phyloP scores from a whole-genome alignment of 2,888 invertebrate species.

The Polydrusus cervinus region DNA sequence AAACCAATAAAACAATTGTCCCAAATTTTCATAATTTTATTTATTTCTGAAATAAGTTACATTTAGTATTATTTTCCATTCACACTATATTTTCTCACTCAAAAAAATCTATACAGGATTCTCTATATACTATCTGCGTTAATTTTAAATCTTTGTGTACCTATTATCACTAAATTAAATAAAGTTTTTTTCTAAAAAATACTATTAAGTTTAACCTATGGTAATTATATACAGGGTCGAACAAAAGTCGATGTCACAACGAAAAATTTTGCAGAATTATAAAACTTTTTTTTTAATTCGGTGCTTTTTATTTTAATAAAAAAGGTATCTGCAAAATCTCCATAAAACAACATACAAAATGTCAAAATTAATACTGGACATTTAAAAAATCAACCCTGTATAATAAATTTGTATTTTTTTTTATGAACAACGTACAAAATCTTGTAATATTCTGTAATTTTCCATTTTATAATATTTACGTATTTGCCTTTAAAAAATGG shows the following conservation, averaged over 20 bases:
- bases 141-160: constrained; percentile 3
- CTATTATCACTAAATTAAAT: constrained; percentile 3
- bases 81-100: constrained; percentile 7
- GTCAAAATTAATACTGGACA: constrained; percentile 13
- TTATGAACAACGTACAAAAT: neutral
- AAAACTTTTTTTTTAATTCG: neutral
- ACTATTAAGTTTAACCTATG: neutral
- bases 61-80: constrained; percentile 7
- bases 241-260: neutral
- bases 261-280: neutral
- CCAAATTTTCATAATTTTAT: neutral
- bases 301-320: too few species aligned
- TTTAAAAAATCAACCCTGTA: constrained; percentile 9
- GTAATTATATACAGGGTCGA: constrained; percentile 11
- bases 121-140: neutral
- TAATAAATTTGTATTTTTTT: neutral
- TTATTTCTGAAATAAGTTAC: constrained; percentile 16
- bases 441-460: neutral
- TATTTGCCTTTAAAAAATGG: constrained; percentile 15
- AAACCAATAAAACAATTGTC: neutral
- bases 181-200: neutral
- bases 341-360: neutral
- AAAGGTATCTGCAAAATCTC: neutral
- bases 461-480: constrained; percentile 7
- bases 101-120: neutral